Evolutionary conservation across 2,113 vertebrate genomes (phyloP).

Genomic region (Myocastor coypus): DNA sequence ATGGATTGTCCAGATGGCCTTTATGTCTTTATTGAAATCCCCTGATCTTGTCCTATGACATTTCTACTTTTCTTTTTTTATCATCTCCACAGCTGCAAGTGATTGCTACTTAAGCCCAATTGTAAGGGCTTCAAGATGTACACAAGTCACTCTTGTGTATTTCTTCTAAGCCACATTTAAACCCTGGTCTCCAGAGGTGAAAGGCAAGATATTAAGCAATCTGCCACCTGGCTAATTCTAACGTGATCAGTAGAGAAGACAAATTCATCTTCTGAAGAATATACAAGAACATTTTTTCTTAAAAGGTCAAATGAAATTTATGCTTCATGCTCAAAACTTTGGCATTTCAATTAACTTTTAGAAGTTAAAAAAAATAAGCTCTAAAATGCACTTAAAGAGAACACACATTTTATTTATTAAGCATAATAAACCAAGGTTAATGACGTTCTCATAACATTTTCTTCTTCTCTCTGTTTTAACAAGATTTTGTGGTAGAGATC

Average conservation of each 20-base stretch:
- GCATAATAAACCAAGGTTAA: conserved; percentile 39
- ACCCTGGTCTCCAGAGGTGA: conserved; percentile 43
- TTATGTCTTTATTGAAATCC: conserved; percentile 63
- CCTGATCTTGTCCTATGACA: conserved; percentile 60
- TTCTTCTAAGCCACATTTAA: conserved; percentile 73
- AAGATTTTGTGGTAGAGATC: not conserved
- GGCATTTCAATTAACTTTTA: conserved; percentile 65
- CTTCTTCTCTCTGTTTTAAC: conserved; percentile 5
- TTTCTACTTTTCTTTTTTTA: conserved; percentile 61
- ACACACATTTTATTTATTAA: conserved; percentile 23
- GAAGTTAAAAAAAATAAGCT: conserved; percentile 60
- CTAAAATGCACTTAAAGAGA: conserved; percentile 39
- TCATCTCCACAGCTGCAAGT: conserved; percentile 69
- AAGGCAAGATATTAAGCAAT: conserved; percentile 45
- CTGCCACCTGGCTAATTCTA: conserved; percentile 58
- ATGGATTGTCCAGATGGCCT: conserved; percentile 54
- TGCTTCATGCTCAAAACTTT: conserved; percentile 73
- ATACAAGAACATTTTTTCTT: conserved; percentile 62
- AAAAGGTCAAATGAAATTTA: conserved; percentile 70
- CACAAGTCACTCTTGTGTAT: conserved; percentile 64
- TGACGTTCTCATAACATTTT: conserved; percentile 2
- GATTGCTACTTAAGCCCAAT: conserved; percentile 67
- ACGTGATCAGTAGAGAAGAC: conserved; percentile 52
- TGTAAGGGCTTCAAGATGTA: conserved; percentile 23
- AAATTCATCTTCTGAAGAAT: conserved; percentile 69